Evolutionary conservation across 2,888 invertebrate genomes (phyloP).

Genomic region (Isoperla grammatica): DNA sequence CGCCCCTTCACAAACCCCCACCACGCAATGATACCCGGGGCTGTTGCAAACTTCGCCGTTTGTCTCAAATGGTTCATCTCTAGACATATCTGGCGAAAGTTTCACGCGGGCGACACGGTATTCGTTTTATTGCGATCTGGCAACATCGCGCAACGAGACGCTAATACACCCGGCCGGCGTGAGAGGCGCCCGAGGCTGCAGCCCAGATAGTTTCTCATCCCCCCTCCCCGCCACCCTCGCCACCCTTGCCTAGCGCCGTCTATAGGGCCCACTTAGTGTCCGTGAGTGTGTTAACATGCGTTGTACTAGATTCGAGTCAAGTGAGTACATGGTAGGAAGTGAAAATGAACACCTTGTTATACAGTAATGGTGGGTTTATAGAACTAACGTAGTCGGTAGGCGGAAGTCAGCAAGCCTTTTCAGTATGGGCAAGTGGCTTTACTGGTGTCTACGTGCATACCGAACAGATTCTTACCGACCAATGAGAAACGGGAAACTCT

Average conservation of each 20-base stretch:
- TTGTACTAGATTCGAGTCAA: too few species aligned
- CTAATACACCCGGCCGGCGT: neutral
- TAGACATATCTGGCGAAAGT: neutral
- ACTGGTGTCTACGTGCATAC: too few species aligned
- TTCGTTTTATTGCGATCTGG: constrained; percentile 8
- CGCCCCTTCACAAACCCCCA: neutral
- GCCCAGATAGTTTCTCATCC: neutral
- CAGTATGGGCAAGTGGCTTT: too few species aligned
- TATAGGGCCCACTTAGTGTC: neutral
- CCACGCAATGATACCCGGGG: neutral
- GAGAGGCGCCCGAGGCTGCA: neutral
- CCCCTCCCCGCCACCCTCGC: neutral
- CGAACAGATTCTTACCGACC: too few species aligned
- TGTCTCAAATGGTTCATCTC: constrained; percentile 1
- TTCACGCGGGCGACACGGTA: constrained; percentile 4
- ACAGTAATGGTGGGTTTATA: too few species aligned
- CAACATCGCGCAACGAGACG: neutral
- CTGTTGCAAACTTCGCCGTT: constrained; percentile 12
- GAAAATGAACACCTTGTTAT: too few species aligned
- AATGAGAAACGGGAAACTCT: too few species aligned
- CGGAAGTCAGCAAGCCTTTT: too few species aligned
- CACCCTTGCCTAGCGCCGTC: neutral
- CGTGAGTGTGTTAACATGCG: too few species aligned
- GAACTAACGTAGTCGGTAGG: too few species aligned
- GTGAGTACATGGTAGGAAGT: too few species aligned